These are phyloP conservation scores for Sthenelais limicola DNA, from an alignment of 2,888 invertebrate species.

Conservation along the genomic window DNA sequence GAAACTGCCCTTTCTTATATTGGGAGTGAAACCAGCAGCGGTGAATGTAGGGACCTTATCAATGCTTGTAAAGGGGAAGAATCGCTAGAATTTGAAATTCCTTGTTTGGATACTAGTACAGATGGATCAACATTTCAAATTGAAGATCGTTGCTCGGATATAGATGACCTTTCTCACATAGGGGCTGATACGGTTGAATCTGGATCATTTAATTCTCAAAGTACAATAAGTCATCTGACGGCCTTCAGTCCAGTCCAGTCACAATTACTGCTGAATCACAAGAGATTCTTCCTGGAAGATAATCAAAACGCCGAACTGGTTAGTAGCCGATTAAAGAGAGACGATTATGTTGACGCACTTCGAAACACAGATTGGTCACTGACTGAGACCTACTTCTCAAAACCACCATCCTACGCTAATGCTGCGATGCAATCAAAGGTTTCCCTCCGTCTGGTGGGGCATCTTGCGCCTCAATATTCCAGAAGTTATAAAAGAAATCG, in stretches of 20 bases:
- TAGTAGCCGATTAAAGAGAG: background rate
- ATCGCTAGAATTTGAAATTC: conserved; percentile 8
- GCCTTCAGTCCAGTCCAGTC: no score
- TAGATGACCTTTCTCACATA: background rate
- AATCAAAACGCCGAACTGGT: conserved; percentile 11
- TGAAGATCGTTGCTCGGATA: background rate
- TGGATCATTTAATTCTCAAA: no score
- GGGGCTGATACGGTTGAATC: no score
- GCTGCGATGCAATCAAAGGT: background rate
- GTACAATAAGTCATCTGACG: no score
- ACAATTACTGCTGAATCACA: no score
- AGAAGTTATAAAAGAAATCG: background rate
- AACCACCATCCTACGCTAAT: conserved; percentile 15
- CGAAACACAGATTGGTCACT: background rate
- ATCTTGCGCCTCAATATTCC: conserved; percentile 7
- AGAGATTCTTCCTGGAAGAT: no score
- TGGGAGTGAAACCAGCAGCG: background rate
- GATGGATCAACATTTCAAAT: no score
- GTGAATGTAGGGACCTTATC: conserved; percentile 15
- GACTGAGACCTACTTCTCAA: conserved; percentile 6
- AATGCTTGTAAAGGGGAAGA: conserved; percentile 26
- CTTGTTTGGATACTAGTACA: conserved; percentile 14
- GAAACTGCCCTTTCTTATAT: background rate
- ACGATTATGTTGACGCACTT: background rate
- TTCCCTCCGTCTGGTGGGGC: background rate